phyloP scores from a whole-genome alignment of 2,888 invertebrate species.

The Dascillus cervinus region DNA sequence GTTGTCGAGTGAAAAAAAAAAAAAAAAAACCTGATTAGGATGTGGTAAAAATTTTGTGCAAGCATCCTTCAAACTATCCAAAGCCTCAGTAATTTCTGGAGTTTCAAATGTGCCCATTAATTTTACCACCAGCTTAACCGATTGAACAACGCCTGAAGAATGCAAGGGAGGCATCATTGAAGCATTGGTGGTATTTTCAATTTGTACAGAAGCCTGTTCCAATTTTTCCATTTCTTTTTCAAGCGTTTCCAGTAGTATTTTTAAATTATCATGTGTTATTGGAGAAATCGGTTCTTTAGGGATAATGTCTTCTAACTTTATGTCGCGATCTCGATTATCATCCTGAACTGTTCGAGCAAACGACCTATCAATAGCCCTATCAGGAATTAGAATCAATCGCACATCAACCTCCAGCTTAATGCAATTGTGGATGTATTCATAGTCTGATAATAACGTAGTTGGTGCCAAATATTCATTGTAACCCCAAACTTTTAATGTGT shows the following conservation, averaged over 20 bases:
- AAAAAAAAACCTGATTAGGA: constrained; percentile 11
- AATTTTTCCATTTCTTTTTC: constrained; percentile 76
- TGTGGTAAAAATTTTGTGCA: constrained; percentile 11
- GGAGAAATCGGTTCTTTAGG: constrained; percentile 63
- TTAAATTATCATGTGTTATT: constrained; percentile 74
- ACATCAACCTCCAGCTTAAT: constrained; percentile 89
- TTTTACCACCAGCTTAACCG: constrained; percentile 88
- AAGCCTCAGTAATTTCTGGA: constrained; percentile 70
- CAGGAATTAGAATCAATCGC: constrained; percentile 56
- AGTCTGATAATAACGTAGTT: constrained; percentile 76
- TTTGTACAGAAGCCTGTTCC: constrained; percentile 55
- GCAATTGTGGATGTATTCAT: constrained; percentile 90
- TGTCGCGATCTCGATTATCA: constrained; percentile 66
- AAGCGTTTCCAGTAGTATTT: constrained; percentile 77
- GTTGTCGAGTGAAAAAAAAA: too few species aligned
- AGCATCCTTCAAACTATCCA: constrained; percentile 38
- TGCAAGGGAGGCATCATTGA: constrained; percentile 43
- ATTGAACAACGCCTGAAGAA: constrained; percentile 73
- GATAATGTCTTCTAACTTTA: constrained; percentile 71
- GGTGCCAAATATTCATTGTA: constrained; percentile 82
- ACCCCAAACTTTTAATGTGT: constrained; percentile 72
- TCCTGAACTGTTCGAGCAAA: constrained; percentile 76
- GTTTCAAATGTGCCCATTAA: constrained; percentile 85
- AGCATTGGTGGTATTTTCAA: constrained; percentile 35
- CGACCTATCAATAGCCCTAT: constrained; percentile 58